Base-by-base conservation (phyloP, 2,888 invertebrate genomes). In the Physocephala rufipes region DNA sequence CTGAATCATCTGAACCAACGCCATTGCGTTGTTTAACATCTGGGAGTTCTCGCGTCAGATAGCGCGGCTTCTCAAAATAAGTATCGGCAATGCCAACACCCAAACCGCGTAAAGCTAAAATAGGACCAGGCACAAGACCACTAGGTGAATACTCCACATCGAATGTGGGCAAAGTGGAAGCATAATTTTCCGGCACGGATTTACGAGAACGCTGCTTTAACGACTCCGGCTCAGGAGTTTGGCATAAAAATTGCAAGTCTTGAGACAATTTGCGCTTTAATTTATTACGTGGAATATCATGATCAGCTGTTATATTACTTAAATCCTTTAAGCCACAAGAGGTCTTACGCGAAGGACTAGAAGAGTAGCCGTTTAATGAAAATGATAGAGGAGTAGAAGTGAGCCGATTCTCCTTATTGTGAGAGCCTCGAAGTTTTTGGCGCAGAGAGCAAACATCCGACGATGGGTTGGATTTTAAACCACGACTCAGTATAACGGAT, bases 71-170 rank as follows among this genome's bases (percentile, higher is more conserved):
- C 72, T 86, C 85, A 59, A 85, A 86, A 71, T 86, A 86, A 58
- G 82, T 82, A 73, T 86, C 86, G 19, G 84, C 83, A 49, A 85
- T 82, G 45, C 85, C 83, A 24, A 86, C 74, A 4, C 36, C 36
- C 36, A 36, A 36, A 5, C 85, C 86, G 2, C 86, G 81, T 19
- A 86, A 76, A 0, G 86, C 86, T 67, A 85, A 74, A 66, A 85
- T 73, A 0, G 84, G 82, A 2, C 85, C 85, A 0, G 86, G 82
- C 13, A 85, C 80, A 15, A 82, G 68, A 24, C 78, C 78, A 63
- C 83, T 82, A 16, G 86, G 86, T 4, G 86, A 86, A 72, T 85
- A 86, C 74, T 86, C 86, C 26, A 84, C 82, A 78, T 86, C 86
- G 70, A 84, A 84, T 58, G 83, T 84, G 65, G 85, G 85, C 71